Percentiles rank a stretch among this genome's conserved stretches.
These are phyloP conservation scores for Pseudomyrmex concolor DNA, from an alignment of 1,140 invertebrate genomes.

Conservation along the genomic window DNA sequence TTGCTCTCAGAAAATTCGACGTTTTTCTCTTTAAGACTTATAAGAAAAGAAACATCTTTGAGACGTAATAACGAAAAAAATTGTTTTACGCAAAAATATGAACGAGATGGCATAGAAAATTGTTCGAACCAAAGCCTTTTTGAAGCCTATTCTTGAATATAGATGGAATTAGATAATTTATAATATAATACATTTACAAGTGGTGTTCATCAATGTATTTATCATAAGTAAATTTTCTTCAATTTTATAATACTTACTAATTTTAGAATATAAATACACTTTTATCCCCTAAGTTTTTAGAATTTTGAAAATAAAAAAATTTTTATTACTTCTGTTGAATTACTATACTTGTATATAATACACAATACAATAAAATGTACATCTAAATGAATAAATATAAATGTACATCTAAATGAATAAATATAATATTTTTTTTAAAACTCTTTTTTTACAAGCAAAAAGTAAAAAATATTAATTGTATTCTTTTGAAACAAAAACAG, in stretches of 20 bases:
- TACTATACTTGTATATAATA: background rate
- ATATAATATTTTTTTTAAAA: too few species aligned
- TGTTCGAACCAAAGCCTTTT: background rate
- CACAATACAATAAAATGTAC: background rate
- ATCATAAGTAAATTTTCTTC: too few species aligned
- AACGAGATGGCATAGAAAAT: background rate
- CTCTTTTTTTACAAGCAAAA: background rate
- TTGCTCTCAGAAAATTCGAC: background rate
- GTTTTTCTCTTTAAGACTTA: background rate
- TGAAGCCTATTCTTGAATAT: background rate
- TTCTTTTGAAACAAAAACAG: constrained; percentile 18
- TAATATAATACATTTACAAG: too few species aligned
- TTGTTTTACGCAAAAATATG: background rate
- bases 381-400: too few species aligned
- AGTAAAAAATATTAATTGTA: constrained; percentile 4
- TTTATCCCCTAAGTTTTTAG: too few species aligned
- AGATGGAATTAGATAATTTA: background rate
- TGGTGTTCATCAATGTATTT: too few species aligned
- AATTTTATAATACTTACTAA: too few species aligned
- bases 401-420: too few species aligned
- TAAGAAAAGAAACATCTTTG: background rate
- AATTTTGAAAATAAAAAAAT: too few species aligned
- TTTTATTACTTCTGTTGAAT: background rate
- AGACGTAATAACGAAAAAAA: background rate
- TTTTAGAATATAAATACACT: too few species aligned